phyloP scores from a whole-genome alignment of 2,113 vertebrate genomes.

The Catharus minimus region DNA sequence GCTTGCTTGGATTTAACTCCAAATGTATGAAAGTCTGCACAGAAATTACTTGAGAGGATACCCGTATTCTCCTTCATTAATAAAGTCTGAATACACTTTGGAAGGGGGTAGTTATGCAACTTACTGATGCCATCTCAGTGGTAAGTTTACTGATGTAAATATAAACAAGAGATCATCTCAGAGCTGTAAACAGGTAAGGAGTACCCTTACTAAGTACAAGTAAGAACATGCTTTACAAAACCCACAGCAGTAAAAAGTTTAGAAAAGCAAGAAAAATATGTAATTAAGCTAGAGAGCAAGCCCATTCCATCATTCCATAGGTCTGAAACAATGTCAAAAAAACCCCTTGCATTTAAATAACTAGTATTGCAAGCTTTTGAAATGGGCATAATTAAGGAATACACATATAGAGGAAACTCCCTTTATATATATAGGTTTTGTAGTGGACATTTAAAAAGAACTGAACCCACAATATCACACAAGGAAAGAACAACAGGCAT shows the following conservation, averaged over 20 bases:
- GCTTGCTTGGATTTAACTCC: background rate
- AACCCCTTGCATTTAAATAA: background rate
- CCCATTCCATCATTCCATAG: background rate
- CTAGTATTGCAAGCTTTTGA: background rate
- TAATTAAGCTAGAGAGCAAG: background rate
- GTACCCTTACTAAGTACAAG: background rate
- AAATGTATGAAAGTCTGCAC: background rate
- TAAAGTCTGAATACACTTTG: background rate
- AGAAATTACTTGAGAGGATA: background rate
- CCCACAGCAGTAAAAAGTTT: background rate
- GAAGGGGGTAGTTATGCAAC: conserved; percentile 36
- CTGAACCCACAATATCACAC: background rate
- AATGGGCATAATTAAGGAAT: background rate
- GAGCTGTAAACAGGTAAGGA: conserved; percentile 61
- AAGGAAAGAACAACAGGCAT: background rate
- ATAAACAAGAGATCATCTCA: background rate
- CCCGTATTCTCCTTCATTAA: background rate
- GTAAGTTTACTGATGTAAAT: background rate
- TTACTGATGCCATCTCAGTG: background rate
- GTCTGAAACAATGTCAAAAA: background rate
- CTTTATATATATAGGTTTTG: background rate
- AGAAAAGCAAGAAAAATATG: background rate
- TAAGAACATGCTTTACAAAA: background rate
- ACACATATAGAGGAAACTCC: background rate
- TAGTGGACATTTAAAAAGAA: background rate